Evolutionary conservation across 23 tunicate genomes (phyloP), one percentile per base, ranked within the genome.

Genomic region (Halocynthia aurantium): DNA sequence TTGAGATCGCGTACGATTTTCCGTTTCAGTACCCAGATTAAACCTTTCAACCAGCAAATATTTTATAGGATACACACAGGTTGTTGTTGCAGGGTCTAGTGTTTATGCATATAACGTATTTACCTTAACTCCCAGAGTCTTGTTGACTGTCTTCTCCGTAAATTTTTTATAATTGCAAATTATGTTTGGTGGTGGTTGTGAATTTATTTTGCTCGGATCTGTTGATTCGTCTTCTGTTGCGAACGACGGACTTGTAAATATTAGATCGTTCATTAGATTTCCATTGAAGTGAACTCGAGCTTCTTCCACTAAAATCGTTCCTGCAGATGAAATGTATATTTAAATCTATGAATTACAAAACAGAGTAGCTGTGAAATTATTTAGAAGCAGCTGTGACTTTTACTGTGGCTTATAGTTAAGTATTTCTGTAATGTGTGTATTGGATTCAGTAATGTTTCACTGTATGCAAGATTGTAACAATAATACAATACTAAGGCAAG

Each of bases 41-140:
- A 31, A 31, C 44, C 44, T 31, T 0, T 31, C 44, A 31, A 31
- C 44, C 44, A 31, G 1, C 44, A 31, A 31, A 31, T 31, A 31
- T 31, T 31, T 31, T 31, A 31, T 31, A 31, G 44, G 4, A 31
- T 31, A 31, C 44, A 31, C 44, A 31, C 44, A 31, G 44, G 44
- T 31, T 31, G 44, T 31, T 31, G 44, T 31, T 31, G 44, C n/a
- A n/a, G n/a, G n/a, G 1, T 31, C 44, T 31, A 31, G 44, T 31
- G 44, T 31, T 31, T 31, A 31, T 31, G 44, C 44, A 31, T 31
- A 31, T 31, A 31, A 31, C 44, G 44, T 31, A 0, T 31, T 9
- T 74, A 74, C 78, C 78, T 21, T n/a, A 74, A 74, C 18, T 56
- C 78, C 78, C 9, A 74, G 50, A 0, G 78, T 74, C 62, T 74